Evolutionary conservation across 2,888 invertebrate species (phyloP), one percentile per base, ranked within the genome.

Genomic region (Scaeva pyrastri): DNA sequence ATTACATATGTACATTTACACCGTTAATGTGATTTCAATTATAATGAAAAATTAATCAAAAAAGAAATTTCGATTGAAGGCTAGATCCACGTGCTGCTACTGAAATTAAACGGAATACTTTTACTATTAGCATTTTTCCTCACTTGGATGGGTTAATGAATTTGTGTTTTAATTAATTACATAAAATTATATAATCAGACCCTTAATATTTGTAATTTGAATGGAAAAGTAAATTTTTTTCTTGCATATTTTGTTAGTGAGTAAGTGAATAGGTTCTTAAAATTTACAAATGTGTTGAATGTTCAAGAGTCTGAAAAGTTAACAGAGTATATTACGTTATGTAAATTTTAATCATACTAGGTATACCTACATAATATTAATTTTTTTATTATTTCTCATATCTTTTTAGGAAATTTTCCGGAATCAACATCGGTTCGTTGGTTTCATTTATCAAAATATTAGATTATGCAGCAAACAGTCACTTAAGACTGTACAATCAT

Each of bases 371-470:
- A 45, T 45, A 16, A 8, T 45, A 10, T 8, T 8, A 31, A 31
- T 43, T 36, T 31, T 0, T 75, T 88, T 89, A 11, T 76, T n/a
- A n/a, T n/a, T n/a, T n/a, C n/a, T n/a, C n/a, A n/a, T n/a, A n/a
- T n/a, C n/a, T n/a, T n/a, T n/a, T n/a, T n/a, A 91, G 91, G 92
- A 92, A 89, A 91, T 96, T 88, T 94, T 96, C 91, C 94, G 95
- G 91, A 95, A 96, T 90, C 96, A 96, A 91, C 96, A 96, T 92
- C 95, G 96, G 91, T 91, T 96, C 88, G 94, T 94, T 89, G 94
- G 94, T 58, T 93, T 94, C 73, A 93, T 94, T 50, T 91, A 91
- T 74, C 91, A 92, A 81, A 92, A 92, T 45, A 91, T 92, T 39
- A 93, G 95, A 16, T 92, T 93, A 88, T 95, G 95, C 92, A 95